Conservation (phyloP, 92 coral and sea anemone genomes). For the Paragorgia papillata region DNA sequence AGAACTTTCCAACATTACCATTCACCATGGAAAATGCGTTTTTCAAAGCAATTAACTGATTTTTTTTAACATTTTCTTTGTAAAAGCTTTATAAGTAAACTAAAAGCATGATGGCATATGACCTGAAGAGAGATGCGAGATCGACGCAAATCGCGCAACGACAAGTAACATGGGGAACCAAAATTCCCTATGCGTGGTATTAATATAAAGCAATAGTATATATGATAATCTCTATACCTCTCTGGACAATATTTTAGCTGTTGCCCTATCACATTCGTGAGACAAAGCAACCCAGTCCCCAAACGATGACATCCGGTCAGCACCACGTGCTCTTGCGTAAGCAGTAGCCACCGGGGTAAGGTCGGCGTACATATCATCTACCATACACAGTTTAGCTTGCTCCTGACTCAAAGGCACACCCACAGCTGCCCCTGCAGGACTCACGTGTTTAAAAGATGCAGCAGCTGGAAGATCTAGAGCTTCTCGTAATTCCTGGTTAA, state of each 20-base stretch:
- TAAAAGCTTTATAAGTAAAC: too few relatives aligned
- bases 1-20: too few relatives aligned
- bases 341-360: slow-evolving; percentile 94
- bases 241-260: slow-evolving; percentile 93
- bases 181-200: too few relatives aligned
- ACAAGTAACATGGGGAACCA: too few relatives aligned
- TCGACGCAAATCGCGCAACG: too few relatives aligned
- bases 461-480: slow-evolving; percentile 88
- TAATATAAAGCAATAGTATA: too few relatives aligned
- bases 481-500: slow-evolving; percentile 76
- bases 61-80: too few relatives aligned
- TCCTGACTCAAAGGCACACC: slow-evolving; percentile 74
- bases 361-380: slow-evolving; percentile 83
- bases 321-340: slow-evolving; percentile 98
- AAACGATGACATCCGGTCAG: slow-evolving; percentile 98
- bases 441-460: slow-evolving; percentile 96
- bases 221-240: slow-evolving; percentile 74
- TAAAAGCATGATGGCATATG: too few relatives aligned
- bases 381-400: slow-evolving; percentile 97
- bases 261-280: slow-evolving; percentile 84
- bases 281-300: slow-evolving; percentile 99
- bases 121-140: too few relatives aligned
- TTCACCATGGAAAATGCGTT: too few relatives aligned
- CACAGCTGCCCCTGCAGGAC: slow-evolving; percentile 99
- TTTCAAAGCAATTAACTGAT: too few relatives aligned